Conservation (phyloP, 2,888 invertebrate genomes). For the Athalia cordata region DNA sequence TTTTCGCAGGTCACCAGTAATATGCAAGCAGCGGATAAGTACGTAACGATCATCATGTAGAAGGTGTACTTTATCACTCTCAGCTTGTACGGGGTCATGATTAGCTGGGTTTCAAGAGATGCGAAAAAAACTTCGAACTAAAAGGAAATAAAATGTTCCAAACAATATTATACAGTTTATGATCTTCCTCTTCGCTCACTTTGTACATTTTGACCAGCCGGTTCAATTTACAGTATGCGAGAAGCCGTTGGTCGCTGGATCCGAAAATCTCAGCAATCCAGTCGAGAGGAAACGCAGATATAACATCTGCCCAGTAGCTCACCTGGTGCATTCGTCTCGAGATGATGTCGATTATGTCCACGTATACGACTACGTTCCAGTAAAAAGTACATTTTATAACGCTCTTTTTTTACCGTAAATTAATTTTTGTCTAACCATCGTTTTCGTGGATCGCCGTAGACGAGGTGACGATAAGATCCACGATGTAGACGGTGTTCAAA, state of each 20-base stretch:
- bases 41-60: conserved; percentile 21
- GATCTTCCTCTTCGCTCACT: neutral
- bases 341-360: conserved; percentile 18
- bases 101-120: conserved; percentile 16
- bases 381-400: neutral
- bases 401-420: neutral
- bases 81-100: conserved; percentile 10
- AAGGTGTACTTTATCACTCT: conserved; percentile 19
- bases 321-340: conserved; percentile 16
- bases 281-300: conserved; percentile 20
- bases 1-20: conserved; percentile 2
- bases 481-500: neutral
- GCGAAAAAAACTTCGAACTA: conserved; percentile 18
- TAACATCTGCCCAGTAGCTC: conserved; percentile 28
- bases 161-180: neutral
- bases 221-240: conserved; percentile 20
- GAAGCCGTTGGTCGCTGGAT: neutral
- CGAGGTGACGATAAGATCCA: conserved; percentile 25
- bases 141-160: neutral
- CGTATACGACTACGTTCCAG: neutral
- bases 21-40: conserved; percentile 16
- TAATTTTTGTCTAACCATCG: neutral
- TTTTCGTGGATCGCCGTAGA: conserved; percentile 28
- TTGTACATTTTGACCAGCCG: conserved; percentile 25
- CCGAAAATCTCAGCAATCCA: conserved; percentile 21